Conservation (phyloP, 1,140 invertebrate species). For the Musca domestica region DNA sequence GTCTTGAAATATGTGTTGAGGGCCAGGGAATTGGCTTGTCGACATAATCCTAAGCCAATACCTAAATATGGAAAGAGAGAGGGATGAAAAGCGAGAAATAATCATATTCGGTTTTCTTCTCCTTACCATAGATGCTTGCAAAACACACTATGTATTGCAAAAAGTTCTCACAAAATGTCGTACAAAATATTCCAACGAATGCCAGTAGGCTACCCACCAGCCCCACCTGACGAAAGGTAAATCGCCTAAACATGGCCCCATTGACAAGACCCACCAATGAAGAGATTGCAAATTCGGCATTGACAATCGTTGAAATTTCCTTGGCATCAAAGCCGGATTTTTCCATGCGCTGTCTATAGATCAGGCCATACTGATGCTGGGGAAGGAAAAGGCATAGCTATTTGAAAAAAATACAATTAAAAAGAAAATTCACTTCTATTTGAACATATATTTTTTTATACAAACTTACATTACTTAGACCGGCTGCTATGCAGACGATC, state of each 20-base stretch:
- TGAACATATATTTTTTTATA: conserved; percentile 40
- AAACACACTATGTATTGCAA: conserved; percentile 40
- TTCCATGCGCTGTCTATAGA: conserved; percentile 62
- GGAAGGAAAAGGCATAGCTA: conserved; percentile 63
- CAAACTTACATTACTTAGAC: conserved; percentile 44
- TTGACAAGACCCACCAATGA: no score
- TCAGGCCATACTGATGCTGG: conserved; percentile 65
- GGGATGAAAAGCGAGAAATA: conserved; percentile 27
- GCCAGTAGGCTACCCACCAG: no score
- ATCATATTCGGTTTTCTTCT: conserved; percentile 40
- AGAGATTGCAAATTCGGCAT: conserved; percentile 64
- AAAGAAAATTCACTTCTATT: no score
- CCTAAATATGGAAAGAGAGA: conserved; percentile 51
- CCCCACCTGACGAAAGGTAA: no score
- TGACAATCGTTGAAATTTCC: conserved; percentile 65
- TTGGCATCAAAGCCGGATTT: conserved; percentile 60
- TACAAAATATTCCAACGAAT: no score
- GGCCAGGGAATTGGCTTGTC: conserved; percentile 61
- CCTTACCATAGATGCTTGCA: conserved; percentile 57
- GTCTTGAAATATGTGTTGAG: conserved; percentile 63
- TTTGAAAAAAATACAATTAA: no score
- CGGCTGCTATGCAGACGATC: conserved; percentile 49
- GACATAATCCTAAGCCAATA: conserved; percentile 59
- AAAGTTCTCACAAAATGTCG: no score
- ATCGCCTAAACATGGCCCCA: no score